Conservation (phyloP, 2,797 vertebrate species). For the Epinephelus malabaricus region DNA sequence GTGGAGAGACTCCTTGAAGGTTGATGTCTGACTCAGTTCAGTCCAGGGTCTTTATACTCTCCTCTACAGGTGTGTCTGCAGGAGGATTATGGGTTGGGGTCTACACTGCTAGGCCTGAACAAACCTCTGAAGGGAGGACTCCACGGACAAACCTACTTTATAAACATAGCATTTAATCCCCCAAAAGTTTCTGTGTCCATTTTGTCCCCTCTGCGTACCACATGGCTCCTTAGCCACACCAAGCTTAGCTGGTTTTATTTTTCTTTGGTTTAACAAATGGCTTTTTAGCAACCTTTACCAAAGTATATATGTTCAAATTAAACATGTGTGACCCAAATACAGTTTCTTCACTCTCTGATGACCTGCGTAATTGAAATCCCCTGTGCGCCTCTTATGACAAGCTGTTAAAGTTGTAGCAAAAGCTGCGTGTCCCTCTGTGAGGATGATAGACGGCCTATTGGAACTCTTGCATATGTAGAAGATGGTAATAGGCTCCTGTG, state of each 20-base stretch:
- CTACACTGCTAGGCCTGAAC: slow-evolving; percentile 46
- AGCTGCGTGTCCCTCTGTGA: slow-evolving; percentile 72
- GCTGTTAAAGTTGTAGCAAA: slow-evolving; percentile 72
- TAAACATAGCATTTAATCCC: slow-evolving; percentile 37
- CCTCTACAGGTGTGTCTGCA: slow-evolving; percentile 8
- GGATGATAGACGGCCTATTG: slow-evolving; percentile 80
- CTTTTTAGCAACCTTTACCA: slow-evolving; percentile 32
- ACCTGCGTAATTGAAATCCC: slow-evolving; percentile 74
- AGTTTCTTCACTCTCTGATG: slow-evolving; percentile 55
- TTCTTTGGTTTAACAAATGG: slow-evolving; percentile 23
- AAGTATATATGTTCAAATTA: slow-evolving; percentile 45
- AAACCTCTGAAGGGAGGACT: slow-evolving; percentile 53
- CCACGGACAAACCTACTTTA: slow-evolving; percentile 48
- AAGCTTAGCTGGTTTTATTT: slow-evolving; percentile 30
- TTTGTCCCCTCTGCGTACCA: not conserved
- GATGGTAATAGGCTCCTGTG: slow-evolving; percentile 82
- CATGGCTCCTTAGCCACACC: not conserved
- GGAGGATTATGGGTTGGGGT: slow-evolving; percentile 59
- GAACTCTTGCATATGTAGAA: slow-evolving; percentile 79
- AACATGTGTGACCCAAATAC: slow-evolving; percentile 69
- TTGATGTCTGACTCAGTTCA: slow-evolving; percentile 54
- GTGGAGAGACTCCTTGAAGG: slow-evolving; percentile 54
- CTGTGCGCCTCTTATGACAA: slow-evolving; percentile 68
- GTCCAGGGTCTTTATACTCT: slow-evolving; percentile 68
- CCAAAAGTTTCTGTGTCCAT: not conserved